Percentiles rank a stretch among this genome's conserved stretches.
These are phyloP conservation scores for Dioctria linearis DNA, from an alignment of 2,888 invertebrate species.

Conservation along the genomic window DNA sequence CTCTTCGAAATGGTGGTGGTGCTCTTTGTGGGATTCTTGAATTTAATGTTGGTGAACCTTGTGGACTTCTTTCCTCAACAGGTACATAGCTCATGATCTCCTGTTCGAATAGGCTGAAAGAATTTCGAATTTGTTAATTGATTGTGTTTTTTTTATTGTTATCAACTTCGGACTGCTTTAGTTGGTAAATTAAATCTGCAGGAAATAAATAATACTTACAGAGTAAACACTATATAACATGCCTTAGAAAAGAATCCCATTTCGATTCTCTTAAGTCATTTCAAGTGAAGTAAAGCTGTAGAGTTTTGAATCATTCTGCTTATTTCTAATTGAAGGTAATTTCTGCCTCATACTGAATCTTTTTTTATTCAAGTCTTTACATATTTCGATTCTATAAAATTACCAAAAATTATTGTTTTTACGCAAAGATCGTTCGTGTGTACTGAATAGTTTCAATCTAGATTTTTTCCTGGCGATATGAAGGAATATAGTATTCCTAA, in stretches of 20 bases:
- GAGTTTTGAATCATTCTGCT: too few relatives aligned
- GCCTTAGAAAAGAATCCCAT: conserved; percentile 87
- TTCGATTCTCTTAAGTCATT: not conserved
- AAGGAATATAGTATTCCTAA: too few relatives aligned
- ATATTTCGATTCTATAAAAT: too few relatives aligned
- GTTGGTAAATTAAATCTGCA: too few relatives aligned
- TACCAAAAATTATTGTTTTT: too few relatives aligned
- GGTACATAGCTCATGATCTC: conserved; percentile 99
- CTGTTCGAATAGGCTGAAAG: conserved; percentile 94
- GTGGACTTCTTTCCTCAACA: conserved; percentile 74
- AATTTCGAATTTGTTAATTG: conserved; percentile 29
- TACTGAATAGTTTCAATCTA: too few relatives aligned
- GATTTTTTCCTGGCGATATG: too few relatives aligned
- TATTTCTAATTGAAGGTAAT: too few relatives aligned
- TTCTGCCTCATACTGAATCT: too few relatives aligned
- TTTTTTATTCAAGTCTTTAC: too few relatives aligned
- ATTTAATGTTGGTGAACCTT: conserved; percentile 81
- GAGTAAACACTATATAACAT: conserved; percentile 84
- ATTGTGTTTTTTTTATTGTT: conserved; percentile 2
- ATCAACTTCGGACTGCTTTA: too few relatives aligned
- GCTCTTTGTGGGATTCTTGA: conserved; percentile 84
- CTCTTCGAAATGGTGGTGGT: conserved; percentile 91
- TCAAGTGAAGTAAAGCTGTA: not conserved
- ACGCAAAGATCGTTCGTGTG: too few relatives aligned
- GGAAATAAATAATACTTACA: conserved; percentile 75